Percentiles rank a stretch among this genome's conserved stretches.
Conservation (phyloP, 1,140 invertebrate genomes). For the Megalonaias nervosa region DNA sequence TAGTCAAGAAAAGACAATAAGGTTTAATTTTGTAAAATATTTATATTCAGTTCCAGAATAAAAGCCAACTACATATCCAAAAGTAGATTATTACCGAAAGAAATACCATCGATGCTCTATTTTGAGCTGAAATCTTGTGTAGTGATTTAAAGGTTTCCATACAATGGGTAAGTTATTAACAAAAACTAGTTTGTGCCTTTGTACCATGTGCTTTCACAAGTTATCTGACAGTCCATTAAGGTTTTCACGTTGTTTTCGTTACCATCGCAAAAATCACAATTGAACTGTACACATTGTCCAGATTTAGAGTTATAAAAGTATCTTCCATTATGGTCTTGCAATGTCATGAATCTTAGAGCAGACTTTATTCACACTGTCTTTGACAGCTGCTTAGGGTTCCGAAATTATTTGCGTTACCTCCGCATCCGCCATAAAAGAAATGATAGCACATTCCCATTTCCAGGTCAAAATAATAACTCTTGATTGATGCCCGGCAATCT, state of each 20-base stretch:
- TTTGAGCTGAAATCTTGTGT: no score
- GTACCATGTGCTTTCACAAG: constrained; percentile 33
- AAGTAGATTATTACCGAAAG: no score
- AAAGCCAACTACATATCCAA: no score
- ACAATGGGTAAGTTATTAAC: no score
- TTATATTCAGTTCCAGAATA: no score
- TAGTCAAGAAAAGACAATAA: no score
- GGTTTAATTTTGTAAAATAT: no score
- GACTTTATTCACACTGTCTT: constrained; percentile 69
- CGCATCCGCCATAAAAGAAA: constrained; percentile 80
- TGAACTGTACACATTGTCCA: constrained; percentile 62
- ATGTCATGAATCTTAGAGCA: not conserved
- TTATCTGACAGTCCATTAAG: constrained; percentile 69
- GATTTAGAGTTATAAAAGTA: constrained; percentile 57
- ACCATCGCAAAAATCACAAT: constrained; percentile 68
- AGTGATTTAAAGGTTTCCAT: no score
- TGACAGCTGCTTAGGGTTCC: constrained; percentile 75
- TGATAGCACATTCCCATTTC: constrained; percentile 72
- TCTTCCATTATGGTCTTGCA: constrained; percentile 25
- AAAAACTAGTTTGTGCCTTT: not conserved
- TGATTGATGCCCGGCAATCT: constrained; percentile 48
- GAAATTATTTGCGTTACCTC: constrained; percentile 81
- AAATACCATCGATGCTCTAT: no score
- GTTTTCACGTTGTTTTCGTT: constrained; percentile 68
- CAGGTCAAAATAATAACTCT: constrained; percentile 74